Base-by-base conservation (phyloP, 1,140 invertebrate species). In the Monomorium pharaonis region DNA sequence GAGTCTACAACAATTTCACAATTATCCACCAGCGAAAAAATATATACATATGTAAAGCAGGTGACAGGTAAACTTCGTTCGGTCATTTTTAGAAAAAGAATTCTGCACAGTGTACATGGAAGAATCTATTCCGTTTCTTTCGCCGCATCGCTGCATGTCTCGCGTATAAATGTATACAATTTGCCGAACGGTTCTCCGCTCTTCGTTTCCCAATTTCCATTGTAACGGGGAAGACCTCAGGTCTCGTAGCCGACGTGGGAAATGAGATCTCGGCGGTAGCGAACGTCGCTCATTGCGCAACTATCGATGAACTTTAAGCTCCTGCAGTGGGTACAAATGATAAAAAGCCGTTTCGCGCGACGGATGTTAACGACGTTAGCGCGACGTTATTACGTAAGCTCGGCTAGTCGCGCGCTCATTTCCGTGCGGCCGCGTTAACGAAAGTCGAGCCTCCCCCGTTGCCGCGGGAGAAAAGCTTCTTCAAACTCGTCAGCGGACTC, bases 301-400 rank as follows among this genome's bases (percentile, higher is more conserved):
- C 54, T 62, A n/a, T 67, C n/a, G 44, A 37, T 65, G 44, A 78
- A 63, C 67, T 83, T 58, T 51, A 69, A n/a, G n/a, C 51, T 58
- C 18, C 37, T 21, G 24, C 24, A 27, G 24, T 33, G 69, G 7
- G 4, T 12, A 33, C 18, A 37, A 21, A 27, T 21, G 74, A 76
- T 76, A 60, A 58, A 33, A 24, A n/a, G n/a, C n/a, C 27, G 16
- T 49, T 49, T 51, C 90, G 90, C 88, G 84, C n/a, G 12, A 81
- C 69, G 51, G 69, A 69, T 76, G 84, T 67, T n/a, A 51, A 78
- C 63, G 37, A 51, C 51, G 7, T 10, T 37, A 5, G n/a, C 51
- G 51, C 27, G 47, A n/a, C 33, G n/a, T 21, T 65, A 18, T 24
- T 69, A 54, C 10, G 21, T 80, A 80, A 80, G 18, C 14, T 0